A percentile compares a stretch with the other conserved stretches of the same genome.
These are phyloP conservation scores for Macquaria australasica DNA, from an alignment of 2,113 vertebrate genomes.

Conservation along the genomic window DNA sequence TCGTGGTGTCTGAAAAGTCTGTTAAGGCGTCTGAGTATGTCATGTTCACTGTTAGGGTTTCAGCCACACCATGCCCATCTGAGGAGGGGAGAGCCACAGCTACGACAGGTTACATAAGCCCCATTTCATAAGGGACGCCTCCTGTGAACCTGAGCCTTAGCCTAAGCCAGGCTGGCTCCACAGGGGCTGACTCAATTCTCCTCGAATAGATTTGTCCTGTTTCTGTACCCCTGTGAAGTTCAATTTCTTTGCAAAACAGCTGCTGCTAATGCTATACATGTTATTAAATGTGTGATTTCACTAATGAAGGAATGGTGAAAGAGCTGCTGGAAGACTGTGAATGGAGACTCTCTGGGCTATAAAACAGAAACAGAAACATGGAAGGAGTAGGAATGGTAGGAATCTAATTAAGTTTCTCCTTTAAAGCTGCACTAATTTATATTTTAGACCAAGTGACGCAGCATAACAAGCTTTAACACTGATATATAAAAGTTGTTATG, in stretches of 20 bases:
- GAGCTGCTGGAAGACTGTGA: not conserved
- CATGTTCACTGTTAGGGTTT: slow-evolving; percentile 18
- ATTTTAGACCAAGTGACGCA: not conserved
- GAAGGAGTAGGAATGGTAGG: not conserved
- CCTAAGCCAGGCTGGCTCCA: slow-evolving; percentile 42
- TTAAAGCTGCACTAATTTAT: not conserved
- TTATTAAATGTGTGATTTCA: not conserved
- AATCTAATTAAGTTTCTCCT: not conserved
- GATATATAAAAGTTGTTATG: not conserved
- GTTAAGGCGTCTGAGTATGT: slow-evolving; percentile 26
- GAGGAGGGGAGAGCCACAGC: slow-evolving; percentile 31
- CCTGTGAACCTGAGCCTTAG: slow-evolving; percentile 34
- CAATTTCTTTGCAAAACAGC: not conserved
- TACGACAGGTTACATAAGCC: slow-evolving; percentile 50
- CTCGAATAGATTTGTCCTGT: slow-evolving; percentile 14
- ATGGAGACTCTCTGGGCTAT: not conserved
- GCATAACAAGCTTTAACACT: not conserved
- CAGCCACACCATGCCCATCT: slow-evolving; percentile 26
- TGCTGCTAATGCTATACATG: not conserved
- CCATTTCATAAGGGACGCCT: slow-evolving; percentile 53
- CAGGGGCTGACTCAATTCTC: slow-evolving; percentile 10
- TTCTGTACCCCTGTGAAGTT: slow-evolving; percentile 10
- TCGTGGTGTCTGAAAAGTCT: slow-evolving; percentile 20
- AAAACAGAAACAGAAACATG: not conserved
- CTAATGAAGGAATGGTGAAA: not conserved